Conservation (phyloP, 1,140 invertebrate species). For the Ectropis grisescens region DNA sequence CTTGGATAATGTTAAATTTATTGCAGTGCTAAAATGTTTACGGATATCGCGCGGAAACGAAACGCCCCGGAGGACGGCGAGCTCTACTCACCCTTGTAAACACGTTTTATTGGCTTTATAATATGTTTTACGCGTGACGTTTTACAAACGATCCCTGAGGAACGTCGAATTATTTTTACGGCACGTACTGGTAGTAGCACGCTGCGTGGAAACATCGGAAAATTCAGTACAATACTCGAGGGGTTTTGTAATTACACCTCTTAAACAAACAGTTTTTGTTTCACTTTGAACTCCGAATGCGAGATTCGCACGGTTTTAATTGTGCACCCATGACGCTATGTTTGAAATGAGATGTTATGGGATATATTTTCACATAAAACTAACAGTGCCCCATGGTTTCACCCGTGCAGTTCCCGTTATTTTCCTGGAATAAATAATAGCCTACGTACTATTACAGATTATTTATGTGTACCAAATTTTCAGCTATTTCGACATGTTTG, state of each 20-base stretch:
- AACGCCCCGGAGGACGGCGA: conserved; percentile 33
- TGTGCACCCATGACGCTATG: too few relatives aligned
- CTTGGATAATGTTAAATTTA: conserved; percentile 68
- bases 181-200: conserved; percentile 53
- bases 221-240: conserved; percentile 51
- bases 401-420: too few relatives aligned
- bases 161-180: conserved; percentile 68
- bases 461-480: too few relatives aligned
- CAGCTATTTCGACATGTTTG: too few relatives aligned
- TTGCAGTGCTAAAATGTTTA: conserved; percentile 68
- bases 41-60: conserved; percentile 53
- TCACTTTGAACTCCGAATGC: conserved; percentile 26
- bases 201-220: conserved; percentile 48
- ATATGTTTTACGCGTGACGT: conserved; percentile 70
- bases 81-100: conserved; percentile 66
- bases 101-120: conserved; percentile 71
- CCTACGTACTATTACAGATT: too few relatives aligned
- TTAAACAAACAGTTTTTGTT: conserved; percentile 51
- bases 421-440: too few relatives aligned
- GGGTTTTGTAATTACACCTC: conserved; percentile 60
- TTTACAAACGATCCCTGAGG: conserved; percentile 66
- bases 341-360: too few relatives aligned
- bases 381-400: too few relatives aligned
- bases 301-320: conserved; percentile 19
- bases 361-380: too few relatives aligned